A percentile compares a stretch with the other conserved stretches of the same genome.
Conservation (phyloP, 2,113 vertebrate genomes). For the Pollimyrus isidori region DNA sequence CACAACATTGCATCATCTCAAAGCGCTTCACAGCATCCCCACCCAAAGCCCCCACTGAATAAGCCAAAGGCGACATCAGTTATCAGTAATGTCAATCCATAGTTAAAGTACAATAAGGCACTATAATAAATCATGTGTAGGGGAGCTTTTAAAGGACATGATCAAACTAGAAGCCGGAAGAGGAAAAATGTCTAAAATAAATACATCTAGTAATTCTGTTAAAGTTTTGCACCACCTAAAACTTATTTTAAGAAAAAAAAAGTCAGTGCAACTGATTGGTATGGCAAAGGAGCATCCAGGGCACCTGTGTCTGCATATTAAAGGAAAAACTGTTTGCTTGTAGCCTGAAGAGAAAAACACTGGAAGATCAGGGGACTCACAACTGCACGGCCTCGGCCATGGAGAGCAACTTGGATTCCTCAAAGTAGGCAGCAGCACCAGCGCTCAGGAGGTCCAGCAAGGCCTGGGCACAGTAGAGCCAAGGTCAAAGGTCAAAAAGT, state of each 20-base stretch:
- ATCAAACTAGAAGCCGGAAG: not conserved
- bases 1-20: too few species aligned
- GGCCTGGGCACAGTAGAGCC: not conserved
- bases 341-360: not conserved
- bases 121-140: not conserved
- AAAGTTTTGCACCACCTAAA: not conserved
- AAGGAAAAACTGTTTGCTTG: not conserved
- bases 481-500: not conserved
- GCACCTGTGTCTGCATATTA: not conserved
- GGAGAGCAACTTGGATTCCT: slow-evolving; percentile 18
- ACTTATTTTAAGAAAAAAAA: not conserved
- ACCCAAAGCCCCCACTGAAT: too few species aligned
- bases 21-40: too few species aligned
- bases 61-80: too few species aligned
- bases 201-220: not conserved
- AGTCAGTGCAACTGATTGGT: not conserved
- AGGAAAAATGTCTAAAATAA: not conserved
- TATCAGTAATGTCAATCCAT: not conserved
- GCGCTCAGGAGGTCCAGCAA: slow-evolving; percentile 22
- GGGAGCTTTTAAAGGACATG: not conserved
- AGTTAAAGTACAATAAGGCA: not conserved
- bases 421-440: slow-evolving; percentile 18
- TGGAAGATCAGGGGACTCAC: not conserved
- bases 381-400: slow-evolving; percentile 23
- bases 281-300: not conserved